phyloP scores from a whole-genome alignment of 1,140 invertebrate genomes.

The Lutraria rhynchaena region DNA sequence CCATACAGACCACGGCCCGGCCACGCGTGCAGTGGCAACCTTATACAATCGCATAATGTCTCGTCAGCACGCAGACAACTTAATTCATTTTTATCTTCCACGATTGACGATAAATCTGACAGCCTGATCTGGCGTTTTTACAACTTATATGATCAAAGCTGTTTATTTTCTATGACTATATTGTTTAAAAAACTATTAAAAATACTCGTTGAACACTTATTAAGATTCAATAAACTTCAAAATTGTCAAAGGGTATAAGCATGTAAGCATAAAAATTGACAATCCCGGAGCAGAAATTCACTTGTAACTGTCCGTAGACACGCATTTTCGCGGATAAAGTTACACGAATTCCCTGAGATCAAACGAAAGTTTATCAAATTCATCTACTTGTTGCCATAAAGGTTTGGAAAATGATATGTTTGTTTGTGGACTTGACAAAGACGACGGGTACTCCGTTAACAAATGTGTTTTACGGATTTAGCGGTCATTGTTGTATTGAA shows the following conservation, averaged over 20 bases:
- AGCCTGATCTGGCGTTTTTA: background rate
- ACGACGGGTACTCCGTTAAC: conserved; percentile 17
- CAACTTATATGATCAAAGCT: conserved; percentile 14
- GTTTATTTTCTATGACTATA: conserved; percentile 18
- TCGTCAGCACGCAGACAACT: too few relatives aligned
- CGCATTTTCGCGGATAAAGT: conserved; percentile 50
- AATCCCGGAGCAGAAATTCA: conserved; percentile 1
- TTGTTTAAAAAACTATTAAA: conserved; percentile 42
- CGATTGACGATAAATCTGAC: background rate
- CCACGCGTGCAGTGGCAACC: too few relatives aligned
- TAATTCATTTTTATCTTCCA: background rate
- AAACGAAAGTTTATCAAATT: conserved; percentile 35
- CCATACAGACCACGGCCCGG: too few relatives aligned
- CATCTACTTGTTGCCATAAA: conserved; percentile 25
- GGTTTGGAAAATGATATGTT: conserved; percentile 40
- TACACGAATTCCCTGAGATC: conserved; percentile 34
- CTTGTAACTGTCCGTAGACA: conserved; percentile 18
- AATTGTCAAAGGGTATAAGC: conserved; percentile 23
- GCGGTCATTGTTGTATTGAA: background rate
- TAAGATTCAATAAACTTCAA: conserved; percentile 42
- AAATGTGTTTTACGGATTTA: conserved; percentile 20
- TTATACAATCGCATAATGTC: too few relatives aligned
- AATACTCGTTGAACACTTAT: conserved; percentile 27
- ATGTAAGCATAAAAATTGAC: conserved; percentile 26
- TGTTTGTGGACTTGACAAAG: conserved; percentile 21